Evolutionary conservation across 2,797 vertebrate species (phyloP).

Genomic region (Garrulus glandarius): DNA sequence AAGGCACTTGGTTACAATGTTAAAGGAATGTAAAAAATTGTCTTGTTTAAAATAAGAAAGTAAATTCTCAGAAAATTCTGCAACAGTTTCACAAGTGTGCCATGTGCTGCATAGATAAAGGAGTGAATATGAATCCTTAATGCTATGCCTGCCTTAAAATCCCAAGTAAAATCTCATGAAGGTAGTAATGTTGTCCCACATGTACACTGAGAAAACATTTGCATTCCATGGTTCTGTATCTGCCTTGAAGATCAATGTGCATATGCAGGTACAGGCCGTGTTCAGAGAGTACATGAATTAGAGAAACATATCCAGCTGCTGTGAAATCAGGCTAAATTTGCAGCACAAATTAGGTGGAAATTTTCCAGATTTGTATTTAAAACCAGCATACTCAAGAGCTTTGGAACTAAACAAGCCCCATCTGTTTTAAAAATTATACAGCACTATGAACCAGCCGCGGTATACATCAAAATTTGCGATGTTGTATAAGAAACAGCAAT

Average conservation of each 20-base stretch:
- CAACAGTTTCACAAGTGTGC: background rate
- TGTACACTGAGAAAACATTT: background rate
- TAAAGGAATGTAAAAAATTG: background rate
- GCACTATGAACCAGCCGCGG: background rate
- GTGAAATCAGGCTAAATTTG: background rate
- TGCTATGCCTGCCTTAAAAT: background rate
- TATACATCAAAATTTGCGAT: background rate
- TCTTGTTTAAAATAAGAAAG: slow-evolving; percentile 22
- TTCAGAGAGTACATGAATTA: background rate
- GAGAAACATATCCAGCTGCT: background rate
- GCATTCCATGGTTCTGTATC: background rate
- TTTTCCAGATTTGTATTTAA: slow-evolving; percentile 44
- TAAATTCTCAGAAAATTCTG: background rate
- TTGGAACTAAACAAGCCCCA: slow-evolving; percentile 43
- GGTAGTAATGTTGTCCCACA: background rate
- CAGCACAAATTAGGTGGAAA: slow-evolving; percentile 32
- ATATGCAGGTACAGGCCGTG: background rate
- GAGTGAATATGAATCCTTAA: background rate
- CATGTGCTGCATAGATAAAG: background rate
- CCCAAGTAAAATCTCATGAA: background rate
- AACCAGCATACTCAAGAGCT: slow-evolving; percentile 13
- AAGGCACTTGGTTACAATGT: slow-evolving; percentile 7
- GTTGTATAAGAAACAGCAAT: background rate
- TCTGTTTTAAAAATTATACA: slow-evolving; percentile 43
- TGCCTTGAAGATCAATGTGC: background rate